Evolutionary conservation across 2,113 vertebrate genomes (phyloP), one percentile per base, ranked within the genome.

Genomic region (Podiceps cristatus): DNA sequence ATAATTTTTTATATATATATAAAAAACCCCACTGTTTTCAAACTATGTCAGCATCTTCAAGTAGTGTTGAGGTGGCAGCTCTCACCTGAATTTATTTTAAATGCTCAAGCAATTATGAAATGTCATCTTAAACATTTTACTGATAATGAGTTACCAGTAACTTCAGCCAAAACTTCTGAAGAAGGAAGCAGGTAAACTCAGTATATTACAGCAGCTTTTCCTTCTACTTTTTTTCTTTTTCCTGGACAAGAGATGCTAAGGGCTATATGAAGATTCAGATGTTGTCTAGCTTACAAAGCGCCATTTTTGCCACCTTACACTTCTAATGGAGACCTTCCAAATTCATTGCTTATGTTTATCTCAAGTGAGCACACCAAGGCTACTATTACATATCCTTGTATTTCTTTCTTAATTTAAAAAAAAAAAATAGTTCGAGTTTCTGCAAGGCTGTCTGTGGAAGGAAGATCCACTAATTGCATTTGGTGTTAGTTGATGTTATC

Each of bases 291-390:
- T 68, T 68, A 31, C 67, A 23, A 78, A 86, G 7, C 24, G 10
- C 27, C 49, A 0, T 2, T 18, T 93, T 88, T 80, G 14, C 20
- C 16, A 9, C 18, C 3, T 24, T 52, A 8, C 0, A 0, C 4
- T 81, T 82, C 62, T 40, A 56, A 7, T 63, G 10, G 47, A 55
- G 28, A 18, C 42, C 77, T 89, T 13, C 18, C 35, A 78, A 52
- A 72, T 87, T 27, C 4, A 18, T 59, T 68, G 4, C 13, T 55
- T 60, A 8, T 11, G 2, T 13, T 84, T 93, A 52, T 45, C 27
- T 82, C 7, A 44, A 31, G 55, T 68, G 73, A 83, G 71, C 13
- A 7, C 10, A n/a, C 16, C 4, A 33, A 5, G 42, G 58, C 11
- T 62, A 1, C 19, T 68, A 13, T 58, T 88, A 45, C 29, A 3